Conservation (phyloP, 2,888 invertebrate species). For the Empis stercorea region DNA sequence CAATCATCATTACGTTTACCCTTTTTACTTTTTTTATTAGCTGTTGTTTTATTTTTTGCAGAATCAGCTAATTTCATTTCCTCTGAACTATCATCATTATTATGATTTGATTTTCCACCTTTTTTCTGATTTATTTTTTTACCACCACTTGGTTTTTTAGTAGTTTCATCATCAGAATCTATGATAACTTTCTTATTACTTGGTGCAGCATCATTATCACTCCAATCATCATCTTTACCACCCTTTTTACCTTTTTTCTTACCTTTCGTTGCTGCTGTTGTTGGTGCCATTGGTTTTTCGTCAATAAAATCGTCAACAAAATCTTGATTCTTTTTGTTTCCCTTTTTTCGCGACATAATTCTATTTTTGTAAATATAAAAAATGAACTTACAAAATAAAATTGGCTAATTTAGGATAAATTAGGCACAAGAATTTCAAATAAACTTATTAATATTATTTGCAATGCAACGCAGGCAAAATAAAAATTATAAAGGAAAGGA, state of each 20-base stretch:
- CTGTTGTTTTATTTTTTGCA: conserved; percentile 6
- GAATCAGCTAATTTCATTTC: conserved; percentile 11
- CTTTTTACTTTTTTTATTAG: conserved; percentile 8
- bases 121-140: conserved; percentile 22
- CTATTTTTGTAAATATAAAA: no score
- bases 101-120: conserved; percentile 12
- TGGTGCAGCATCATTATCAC: conserved; percentile 33
- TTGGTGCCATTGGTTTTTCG: conserved; percentile 18
- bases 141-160: neutral
- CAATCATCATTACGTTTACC: conserved; percentile 40
- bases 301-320: conserved; percentile 41
- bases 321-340: conserved; percentile 44
- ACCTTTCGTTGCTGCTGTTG: conserved; percentile 17
- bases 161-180: conserved; percentile 31
- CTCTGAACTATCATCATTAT: conserved; percentile 11
- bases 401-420: no score
- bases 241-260: conserved; percentile 20
- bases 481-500: no score
- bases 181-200: conserved; percentile 11
- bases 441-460: no score
- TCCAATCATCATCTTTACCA: conserved; percentile 39
- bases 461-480: no score
- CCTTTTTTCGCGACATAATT: conserved; percentile 47
- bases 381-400: no score
- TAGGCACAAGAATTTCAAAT: no score